Evolutionary conservation across 2,113 vertebrate genomes (phyloP).

Genomic region (Ciconia stormi): DNA sequence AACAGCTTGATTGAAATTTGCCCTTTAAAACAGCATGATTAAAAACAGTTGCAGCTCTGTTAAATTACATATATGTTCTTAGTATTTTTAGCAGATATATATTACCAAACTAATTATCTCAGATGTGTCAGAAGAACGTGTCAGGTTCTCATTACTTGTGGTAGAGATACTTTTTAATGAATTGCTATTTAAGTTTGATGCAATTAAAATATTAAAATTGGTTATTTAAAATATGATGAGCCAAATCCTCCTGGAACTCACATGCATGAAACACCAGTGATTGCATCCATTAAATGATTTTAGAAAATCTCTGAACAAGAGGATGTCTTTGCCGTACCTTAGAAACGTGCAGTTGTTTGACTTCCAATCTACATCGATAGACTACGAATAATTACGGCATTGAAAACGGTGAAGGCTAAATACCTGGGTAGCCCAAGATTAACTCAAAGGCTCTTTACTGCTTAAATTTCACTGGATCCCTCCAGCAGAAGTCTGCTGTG

Average conservation of each 20-base stretch:
- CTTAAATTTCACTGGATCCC: background rate
- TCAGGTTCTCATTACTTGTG: background rate
- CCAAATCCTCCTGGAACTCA: background rate
- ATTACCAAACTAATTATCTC: conserved; percentile 49
- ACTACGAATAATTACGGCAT: background rate
- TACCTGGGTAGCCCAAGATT: background rate
- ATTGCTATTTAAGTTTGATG: background rate
- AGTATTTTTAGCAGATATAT: conserved; percentile 26
- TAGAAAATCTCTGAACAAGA: background rate
- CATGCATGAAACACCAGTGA: background rate
- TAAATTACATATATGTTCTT: conserved; percentile 45
- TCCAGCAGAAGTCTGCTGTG: background rate
- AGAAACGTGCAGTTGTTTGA: background rate
- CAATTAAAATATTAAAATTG: conserved; percentile 35
- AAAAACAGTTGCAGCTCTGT: conserved; percentile 6
- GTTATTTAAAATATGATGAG: background rate
- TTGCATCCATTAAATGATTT: background rate
- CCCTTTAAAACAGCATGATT: conserved; percentile 42
- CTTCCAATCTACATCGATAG: background rate
- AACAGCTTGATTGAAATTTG: conserved; percentile 36
- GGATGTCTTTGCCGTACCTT: background rate
- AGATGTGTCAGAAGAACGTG: conserved; percentile 29
- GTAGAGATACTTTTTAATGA: conserved; percentile 3
- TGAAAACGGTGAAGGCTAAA: background rate
- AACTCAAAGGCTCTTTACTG: background rate